Conservation (phyloP, 1,140 invertebrate species). For the Orchestia grillus region DNA sequence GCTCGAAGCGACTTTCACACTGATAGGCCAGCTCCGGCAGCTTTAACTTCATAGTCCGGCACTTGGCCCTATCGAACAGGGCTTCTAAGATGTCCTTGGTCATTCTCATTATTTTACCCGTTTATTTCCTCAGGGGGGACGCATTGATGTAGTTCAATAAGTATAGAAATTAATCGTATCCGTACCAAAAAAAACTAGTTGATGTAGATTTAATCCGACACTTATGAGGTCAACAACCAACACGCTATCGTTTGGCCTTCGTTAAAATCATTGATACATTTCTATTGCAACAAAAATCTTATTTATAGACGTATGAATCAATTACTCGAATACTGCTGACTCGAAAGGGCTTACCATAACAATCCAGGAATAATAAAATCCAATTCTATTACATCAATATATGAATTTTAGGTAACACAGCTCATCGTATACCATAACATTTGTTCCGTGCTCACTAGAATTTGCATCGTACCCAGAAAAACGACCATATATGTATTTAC, state of each 20-base stretch:
- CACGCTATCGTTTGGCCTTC: no score
- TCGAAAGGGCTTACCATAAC: no score
- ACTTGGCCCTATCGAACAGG: neutral
- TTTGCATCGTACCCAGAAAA: neutral
- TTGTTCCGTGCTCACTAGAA: neutral
- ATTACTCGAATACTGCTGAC: no score
- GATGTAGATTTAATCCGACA: no score
- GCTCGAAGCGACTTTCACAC: neutral
- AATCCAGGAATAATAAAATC: neutral
- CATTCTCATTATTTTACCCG: neutral
- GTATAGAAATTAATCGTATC: neutral
- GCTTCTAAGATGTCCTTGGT: neutral
- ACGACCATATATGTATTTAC: no score
- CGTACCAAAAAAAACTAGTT: no score
- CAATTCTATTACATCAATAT: neutral
- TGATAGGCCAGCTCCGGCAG: neutral
- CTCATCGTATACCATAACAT: neutral
- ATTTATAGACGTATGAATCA: no score
- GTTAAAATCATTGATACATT: no score
- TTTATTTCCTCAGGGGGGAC: neutral
- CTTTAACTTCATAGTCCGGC: neutral
- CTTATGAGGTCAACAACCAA: no score
- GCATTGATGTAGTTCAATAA: neutral
- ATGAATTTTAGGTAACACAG: neutral
- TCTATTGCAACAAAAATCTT: no score